Base-by-base conservation (phyloP, 1,140 invertebrate genomes). In the Stegodyphus mimosarum region DNA sequence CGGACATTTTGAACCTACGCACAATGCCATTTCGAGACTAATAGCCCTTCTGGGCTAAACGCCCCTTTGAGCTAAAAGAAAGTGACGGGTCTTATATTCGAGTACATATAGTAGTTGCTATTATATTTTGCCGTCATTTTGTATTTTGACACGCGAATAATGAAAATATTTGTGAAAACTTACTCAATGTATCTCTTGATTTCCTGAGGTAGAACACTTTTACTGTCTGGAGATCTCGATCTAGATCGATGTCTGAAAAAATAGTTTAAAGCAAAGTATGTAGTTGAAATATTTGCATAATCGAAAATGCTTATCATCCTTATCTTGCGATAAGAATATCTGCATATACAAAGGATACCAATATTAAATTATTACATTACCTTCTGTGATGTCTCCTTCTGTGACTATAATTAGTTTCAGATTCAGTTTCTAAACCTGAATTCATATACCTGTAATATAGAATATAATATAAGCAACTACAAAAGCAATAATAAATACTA, bases 161-260 rank as follows among this genome's bases (percentile, higher is more conserved):
- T 33, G 33, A 3, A 33, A 33, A 33, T 33, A 33, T 3, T 3
- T 33, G 13, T 51, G 7, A 51, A n/a, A 77, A 88, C 89, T 89
- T 88, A 90, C 90, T 98, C 95, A 88, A 98, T 92, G 91, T 98
- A 96, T 90, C 92, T 90, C 87, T 91, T 91, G 6, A 96, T 89
- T 90, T 96, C 95, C 87, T 92, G 91, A 3, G 93, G 94, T 53
- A 95, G 90, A 90, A 92, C 92, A 74, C 92, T 91, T 89, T 94
- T 88, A 48, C 87, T 89, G 51, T 94, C 93, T 51, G 94, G 94
- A 17, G 94, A 95, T 87, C 93, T 92, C 52, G 94, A 95, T 87
- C 94, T 90, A 48, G 93, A 93, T 89, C 93, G 92, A 87, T 89
- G 71, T 86, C 88, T 71, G 87, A 87, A 88, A 71, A 87, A 69